Base-by-base conservation (phyloP, 2,888 invertebrate species). In the Apodemia duryi region DNA sequence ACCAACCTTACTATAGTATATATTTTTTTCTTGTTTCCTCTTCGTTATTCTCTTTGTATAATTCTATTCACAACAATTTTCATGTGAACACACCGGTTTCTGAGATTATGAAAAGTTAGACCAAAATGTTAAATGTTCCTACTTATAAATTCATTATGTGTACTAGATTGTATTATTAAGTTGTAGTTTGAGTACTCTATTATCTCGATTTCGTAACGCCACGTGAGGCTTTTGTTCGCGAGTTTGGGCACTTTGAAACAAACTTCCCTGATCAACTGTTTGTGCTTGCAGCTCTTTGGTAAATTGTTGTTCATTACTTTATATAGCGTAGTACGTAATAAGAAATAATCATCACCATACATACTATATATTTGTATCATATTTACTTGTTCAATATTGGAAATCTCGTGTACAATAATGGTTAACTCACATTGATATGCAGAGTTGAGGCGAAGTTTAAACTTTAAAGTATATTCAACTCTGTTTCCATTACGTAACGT, bases 231-330 rank as follows among this genome's bases (percentile, higher is more conserved):
- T 87, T 90, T 90, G 87, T 89, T 86, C 85, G 77, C 75, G 83
- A 86, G 84, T 90, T 87, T 84, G 83, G 89, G 88, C 81, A 85
- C 91, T 90, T 86, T 80, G 83, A 80, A 88, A 89, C 87, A 89
- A 91, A 91, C 83, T 91, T 90, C 83, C 75, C 81, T 21, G 49
- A 49, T 86, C 85, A 84, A 91, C 88, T 89, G 86, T 88, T 88
- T 87, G 87, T 82, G 84, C 85, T 86, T 82, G 81, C 83, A 85
- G 84, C 88, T 88, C 88, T 86, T 86, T 83, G 82, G 84, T 86
- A 88, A 88, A 91, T 91, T 91, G 88, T 91, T 91, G 89, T 91
- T 91, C 91, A 90, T 90, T 88, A 89, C 88, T 88, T 86, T 84
- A 84, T 88, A 51, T 21, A 51, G 21, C 21, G 7, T n/a, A 51